Evolutionary conservation across 2,113 vertebrate genomes (phyloP).

Genomic region (Monarcha castaneiventris): DNA sequence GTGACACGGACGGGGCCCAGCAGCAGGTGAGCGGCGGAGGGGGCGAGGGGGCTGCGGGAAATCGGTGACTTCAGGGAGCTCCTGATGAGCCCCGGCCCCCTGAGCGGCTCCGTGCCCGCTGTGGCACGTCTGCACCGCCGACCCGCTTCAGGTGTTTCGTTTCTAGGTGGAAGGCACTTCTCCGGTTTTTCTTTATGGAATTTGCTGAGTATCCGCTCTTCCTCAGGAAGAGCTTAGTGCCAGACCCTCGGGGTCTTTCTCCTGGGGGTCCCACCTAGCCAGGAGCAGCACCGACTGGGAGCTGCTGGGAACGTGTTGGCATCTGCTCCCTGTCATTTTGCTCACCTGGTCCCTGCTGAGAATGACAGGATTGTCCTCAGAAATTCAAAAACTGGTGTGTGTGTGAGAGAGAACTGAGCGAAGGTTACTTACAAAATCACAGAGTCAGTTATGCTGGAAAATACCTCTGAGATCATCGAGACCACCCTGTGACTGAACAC

Average conservation of each 20-base stretch:
- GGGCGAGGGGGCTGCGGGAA: background rate
- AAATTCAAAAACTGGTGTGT: background rate
- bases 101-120: background rate
- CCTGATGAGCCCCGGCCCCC: background rate
- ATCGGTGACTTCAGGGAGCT: background rate
- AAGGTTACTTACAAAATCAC: background rate
- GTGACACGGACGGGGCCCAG: background rate
- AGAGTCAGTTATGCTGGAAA: background rate
- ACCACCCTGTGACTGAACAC: background rate
- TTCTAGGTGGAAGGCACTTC: no score
- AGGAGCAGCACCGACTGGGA: rapidly evolving
- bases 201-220: background rate
- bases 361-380: rapidly evolving
- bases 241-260: no score
- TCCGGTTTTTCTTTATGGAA: rapidly evolving
- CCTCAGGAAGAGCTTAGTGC: no score
- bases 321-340: rapidly evolving
- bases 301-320: background rate
- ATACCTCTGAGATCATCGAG: background rate
- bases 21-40: slow-evolving; percentile 14
- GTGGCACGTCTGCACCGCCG: rapidly evolving
- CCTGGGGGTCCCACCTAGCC: rapidly evolving
- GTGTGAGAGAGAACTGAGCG: background rate
- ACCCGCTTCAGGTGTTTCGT: rapidly evolving
- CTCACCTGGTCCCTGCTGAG: background rate